Base-by-base conservation (phyloP, 2,888 invertebrate species). In the Hymenopus coronatus region DNA sequence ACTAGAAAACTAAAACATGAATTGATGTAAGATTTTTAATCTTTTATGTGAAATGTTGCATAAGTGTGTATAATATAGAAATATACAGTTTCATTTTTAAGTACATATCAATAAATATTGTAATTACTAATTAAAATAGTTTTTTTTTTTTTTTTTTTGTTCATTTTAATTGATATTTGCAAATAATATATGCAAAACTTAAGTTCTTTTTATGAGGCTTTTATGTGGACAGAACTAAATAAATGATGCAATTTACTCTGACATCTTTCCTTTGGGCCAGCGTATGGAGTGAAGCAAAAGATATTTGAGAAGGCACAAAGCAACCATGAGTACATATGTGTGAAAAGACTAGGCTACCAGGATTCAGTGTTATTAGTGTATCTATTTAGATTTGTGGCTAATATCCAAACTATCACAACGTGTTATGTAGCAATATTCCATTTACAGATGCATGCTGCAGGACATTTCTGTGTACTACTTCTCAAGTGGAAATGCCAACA, bases 391-490 rank as follows among this genome's bases (percentile, higher is more conserved):
- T 82, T 87, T 82, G 82, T 87, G 87, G 81, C 87, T 33, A 40
- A 87, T 82, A 33, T 86, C 28, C 86, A 70, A 54, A 28, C 86
- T 54, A 82, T 82, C 28, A 86, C 28, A 28, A 70, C 87, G 82
- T 87, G 87, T 87, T 81, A 82, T 82, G 87, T 87, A 87, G 87
- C 82, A 87, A 87, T 87, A 87, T 33, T 70, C 82, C 82, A 86
- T 20, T 83, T 85, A 88, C 70, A 83, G 88, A 70, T 89, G 89
- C 89, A 89, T 89, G 88, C 81, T 87, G 88, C 82, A 81, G 81
- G 82, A 89, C 86, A 85, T 83, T 89, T 89, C 88, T 89, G 88
- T 89, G 88, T 88, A 70, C 54, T 88, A 89, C 27, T 84, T 84
- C 89, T 85, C 28, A 25, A 54, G n/a, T 81, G 87, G 54, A 70